phyloP scores from a whole-genome alignment of 2,888 invertebrate genomes.

The Stenodera caucasica region DNA sequence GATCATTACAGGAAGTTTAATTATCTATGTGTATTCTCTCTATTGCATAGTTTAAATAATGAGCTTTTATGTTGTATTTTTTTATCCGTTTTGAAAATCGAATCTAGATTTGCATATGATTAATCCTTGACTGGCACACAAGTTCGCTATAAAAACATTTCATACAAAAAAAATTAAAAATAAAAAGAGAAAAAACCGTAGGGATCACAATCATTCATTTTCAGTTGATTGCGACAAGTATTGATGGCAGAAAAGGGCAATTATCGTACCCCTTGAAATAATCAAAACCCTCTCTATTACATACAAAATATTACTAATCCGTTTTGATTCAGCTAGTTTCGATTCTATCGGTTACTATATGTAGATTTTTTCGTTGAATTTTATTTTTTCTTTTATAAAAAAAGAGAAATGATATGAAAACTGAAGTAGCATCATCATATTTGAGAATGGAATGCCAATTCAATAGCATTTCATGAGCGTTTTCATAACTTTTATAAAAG shows the following conservation, averaged over 20 bases:
- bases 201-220: conserved; percentile 46
- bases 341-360: neutral
- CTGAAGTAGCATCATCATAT: conserved; percentile 24
- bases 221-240: conserved; percentile 44
- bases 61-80: neutral
- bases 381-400: neutral
- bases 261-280: conserved; percentile 11
- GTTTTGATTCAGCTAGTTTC: neutral
- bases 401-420: conserved; percentile 10
- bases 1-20: too few relatives aligned
- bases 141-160: conserved; percentile 43
- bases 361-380: conserved; percentile 9
- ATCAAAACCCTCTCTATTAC: neutral
- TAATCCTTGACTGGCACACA: conserved; percentile 47
- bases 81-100: conserved; percentile 32
- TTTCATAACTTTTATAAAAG: conserved; percentile 46
- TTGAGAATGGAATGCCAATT: conserved; percentile 37
- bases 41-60: too few relatives aligned
- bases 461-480: conserved; percentile 44
- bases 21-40: too few relatives aligned
- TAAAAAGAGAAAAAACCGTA: neutral
- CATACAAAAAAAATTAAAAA: neutral
- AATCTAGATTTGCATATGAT: conserved; percentile 49
- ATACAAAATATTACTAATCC: neutral
- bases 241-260: conserved; percentile 35